Evolutionary conservation across 2,797 vertebrate species (phyloP).

Genomic region (Acropternis orthonyx): DNA sequence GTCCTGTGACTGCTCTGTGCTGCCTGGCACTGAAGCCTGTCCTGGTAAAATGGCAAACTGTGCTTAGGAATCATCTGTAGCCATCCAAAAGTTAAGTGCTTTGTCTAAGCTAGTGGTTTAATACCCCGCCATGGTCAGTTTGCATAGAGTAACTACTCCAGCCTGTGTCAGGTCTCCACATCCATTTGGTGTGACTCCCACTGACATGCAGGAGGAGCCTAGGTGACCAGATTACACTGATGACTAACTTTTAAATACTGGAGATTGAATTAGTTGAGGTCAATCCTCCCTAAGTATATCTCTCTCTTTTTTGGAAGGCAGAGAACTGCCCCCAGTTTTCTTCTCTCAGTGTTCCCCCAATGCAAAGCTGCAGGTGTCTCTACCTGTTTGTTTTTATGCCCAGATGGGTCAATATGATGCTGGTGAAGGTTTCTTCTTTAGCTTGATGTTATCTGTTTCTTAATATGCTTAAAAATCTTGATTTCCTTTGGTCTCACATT

Average conservation of each 20-base stretch:
- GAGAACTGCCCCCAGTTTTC: fast-evolving
- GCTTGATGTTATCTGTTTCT: not conserved
- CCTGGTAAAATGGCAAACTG: not conserved
- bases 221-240: not conserved
- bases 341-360: fast-evolving
- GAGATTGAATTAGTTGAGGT: not conserved
- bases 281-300: not conserved
- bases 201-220: not conserved
- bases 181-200: not conserved
- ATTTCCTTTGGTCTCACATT: not conserved
- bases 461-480: not conserved
- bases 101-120: not conserved
- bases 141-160: not conserved
- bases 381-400: not conserved
- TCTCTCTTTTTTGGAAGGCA: not conserved
- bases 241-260: not conserved
- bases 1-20: not conserved
- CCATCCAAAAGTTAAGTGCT: not conserved
- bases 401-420: fast-evolving
- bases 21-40: not conserved
- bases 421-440: not conserved
- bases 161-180: not conserved
- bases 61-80: not conserved
- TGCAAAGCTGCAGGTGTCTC: not conserved
- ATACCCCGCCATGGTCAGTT: not conserved